Evolutionary conservation across 2,888 invertebrate genomes (phyloP).

Genomic region (Scrobipalpa costella): DNA sequence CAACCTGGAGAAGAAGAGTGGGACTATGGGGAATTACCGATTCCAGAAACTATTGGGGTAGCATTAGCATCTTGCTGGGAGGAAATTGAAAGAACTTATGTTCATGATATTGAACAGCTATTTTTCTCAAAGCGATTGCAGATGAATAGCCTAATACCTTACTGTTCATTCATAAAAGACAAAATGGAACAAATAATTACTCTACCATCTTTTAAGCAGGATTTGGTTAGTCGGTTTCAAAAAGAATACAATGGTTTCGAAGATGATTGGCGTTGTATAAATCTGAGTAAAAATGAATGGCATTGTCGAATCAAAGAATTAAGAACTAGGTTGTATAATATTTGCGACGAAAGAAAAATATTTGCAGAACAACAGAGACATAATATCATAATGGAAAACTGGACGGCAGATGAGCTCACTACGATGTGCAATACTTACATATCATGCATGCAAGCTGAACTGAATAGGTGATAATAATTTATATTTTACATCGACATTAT

Average conservation of each 20-base stretch:
- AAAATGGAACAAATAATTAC: slow-evolving; percentile 79
- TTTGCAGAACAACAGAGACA: slow-evolving; percentile 78
- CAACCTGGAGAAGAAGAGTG: slow-evolving; percentile 72
- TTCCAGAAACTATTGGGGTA: slow-evolving; percentile 56
- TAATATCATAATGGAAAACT: slow-evolving; percentile 77
- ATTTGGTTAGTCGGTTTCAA: slow-evolving; percentile 80
- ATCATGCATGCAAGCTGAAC: slow-evolving; percentile 82
- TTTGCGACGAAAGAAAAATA: slow-evolving; percentile 80
- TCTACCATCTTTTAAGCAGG: slow-evolving; percentile 81
- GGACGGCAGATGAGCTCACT: slow-evolving; percentile 79
- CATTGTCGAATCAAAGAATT: slow-evolving; percentile 80
- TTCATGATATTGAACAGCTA: slow-evolving; percentile 77
- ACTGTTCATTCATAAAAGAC: slow-evolving; percentile 75
- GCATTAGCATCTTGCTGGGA: slow-evolving; percentile 77
- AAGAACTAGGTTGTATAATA: slow-evolving; percentile 74
- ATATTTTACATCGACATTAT: background rate
- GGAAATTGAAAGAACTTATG: slow-evolving; percentile 71
- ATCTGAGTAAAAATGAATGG: slow-evolving; percentile 82
- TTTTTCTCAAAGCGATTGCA: slow-evolving; percentile 81
- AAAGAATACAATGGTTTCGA: slow-evolving; percentile 81
- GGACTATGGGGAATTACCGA: slow-evolving; percentile 69
- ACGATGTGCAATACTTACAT: slow-evolving; percentile 79
- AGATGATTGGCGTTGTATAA: slow-evolving; percentile 78
- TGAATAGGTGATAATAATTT: slow-evolving; percentile 70
- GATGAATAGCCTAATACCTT: slow-evolving; percentile 79